A percentile compares a stretch with the other conserved stretches of the same genome.
phyloP scores from a whole-genome alignment of 2,888 invertebrate genomes.

The Tortricodes alternella region DNA sequence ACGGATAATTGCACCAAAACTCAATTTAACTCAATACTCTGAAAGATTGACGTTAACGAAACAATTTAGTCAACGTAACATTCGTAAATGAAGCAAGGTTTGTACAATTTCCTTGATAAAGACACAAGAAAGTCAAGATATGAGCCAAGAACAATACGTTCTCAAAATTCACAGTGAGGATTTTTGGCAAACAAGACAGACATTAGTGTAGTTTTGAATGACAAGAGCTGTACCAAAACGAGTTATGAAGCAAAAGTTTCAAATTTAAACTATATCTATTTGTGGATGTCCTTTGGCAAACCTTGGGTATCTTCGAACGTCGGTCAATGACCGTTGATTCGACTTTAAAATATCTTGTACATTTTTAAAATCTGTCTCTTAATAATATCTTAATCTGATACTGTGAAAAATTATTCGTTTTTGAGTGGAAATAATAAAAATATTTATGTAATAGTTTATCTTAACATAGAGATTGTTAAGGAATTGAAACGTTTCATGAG shows the following conservation, averaged over 20 bases:
- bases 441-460: not conserved
- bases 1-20: too few species aligned
- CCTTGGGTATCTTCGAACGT: constrained; percentile 12
- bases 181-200: too few species aligned
- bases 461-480: not conserved
- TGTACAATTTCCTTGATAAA: too few species aligned
- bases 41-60: too few species aligned
- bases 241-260: not conserved
- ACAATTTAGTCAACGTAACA: too few species aligned
- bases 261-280: constrained; percentile 12
- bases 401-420: too few species aligned
- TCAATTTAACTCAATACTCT: too few species aligned
- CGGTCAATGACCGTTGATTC: constrained; percentile 22
- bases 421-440: too few species aligned
- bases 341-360: not conserved
- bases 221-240: not conserved
- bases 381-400: not conserved
- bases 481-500: not conserved
- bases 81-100: too few species aligned
- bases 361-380: not conserved
- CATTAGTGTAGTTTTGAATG: not conserved
- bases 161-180: too few species aligned
- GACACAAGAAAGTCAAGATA: too few species aligned
- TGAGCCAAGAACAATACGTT: not conserved
- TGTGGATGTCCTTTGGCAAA: constrained; percentile 9